Evolutionary conservation across 2,113 vertebrate genomes (phyloP), one percentile per base, ranked within the genome.

Genomic region (Pandion haliaetus): DNA sequence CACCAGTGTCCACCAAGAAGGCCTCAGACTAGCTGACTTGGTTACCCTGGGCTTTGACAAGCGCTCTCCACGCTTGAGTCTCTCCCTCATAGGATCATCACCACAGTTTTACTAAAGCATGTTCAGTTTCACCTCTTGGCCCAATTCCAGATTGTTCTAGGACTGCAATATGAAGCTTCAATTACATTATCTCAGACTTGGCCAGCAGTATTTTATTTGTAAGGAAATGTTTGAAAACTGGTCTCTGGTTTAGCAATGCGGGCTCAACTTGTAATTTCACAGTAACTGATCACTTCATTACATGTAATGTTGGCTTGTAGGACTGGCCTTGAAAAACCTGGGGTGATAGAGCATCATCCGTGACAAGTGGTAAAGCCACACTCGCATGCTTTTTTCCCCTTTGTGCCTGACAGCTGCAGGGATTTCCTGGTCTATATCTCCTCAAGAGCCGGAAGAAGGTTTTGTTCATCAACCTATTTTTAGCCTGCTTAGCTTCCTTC

Each of bases 401-500:
- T 84, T 76, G 76, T 15, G 10, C 19, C n/a, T 52, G n/a, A 50
- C 20, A 62, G 45, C 12, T 66, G 15, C 11, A 71, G 57, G 13
- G 20, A 82, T 91, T 87, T 93, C 69, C 91, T 84, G 66, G 14
- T 26, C 52, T 45, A 45, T 20, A 23, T 18, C 31, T 82, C 55
- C 50, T 70, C 82, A 55, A 58, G 10, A 82, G 26, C 8, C 11
- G 50, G 50, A 92, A 80, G 20, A 82, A 1, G 1, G 6, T 12
- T 57, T 92, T 72, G 24, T 62, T 86, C 34, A 79, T 62, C 40
- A 77, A 32, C 14, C 4, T 77, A 52, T 78, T 79, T 93, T 93
- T 55, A 82, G 34, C 52, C 45, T 88, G 63, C 69, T 93, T 71
- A 88, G 32, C 47, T 95, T 86, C 49, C 54, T 90, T 94, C 86